Evolutionary conservation across 2,797 vertebrate genomes (phyloP), one percentile per base, ranked within the genome.

Genomic region (Alectoris magna): DNA sequence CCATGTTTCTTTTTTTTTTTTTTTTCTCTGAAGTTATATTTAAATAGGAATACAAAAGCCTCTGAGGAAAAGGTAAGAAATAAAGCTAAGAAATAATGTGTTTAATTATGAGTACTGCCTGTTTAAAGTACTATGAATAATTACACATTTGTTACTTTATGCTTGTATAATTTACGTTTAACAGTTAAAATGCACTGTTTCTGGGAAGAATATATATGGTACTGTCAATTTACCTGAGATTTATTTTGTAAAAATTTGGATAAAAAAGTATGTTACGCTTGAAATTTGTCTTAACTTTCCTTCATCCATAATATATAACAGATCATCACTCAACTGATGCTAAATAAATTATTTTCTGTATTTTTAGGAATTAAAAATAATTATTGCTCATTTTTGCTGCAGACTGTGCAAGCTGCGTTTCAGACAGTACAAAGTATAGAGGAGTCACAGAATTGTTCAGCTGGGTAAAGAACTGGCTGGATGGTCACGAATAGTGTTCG

Each of bases 31-130:
- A 95, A 98, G 98, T 90, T 98, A 98, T 80, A 90, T 58, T 94
- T 95, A 97, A 68, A 98, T 96, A 95, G 93, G 96, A 94, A 90
- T 95, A 91, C 97, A 97, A 95, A 98, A 97, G 91, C 97, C 98
- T 68, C 44, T 94, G 48, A 96, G 84, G 95, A 97, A 97, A 93
- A 98, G 94, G 85, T 96, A 88, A 80, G 94, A 98, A 93, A 96
- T 93, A 2, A 85, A 4, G 89, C 96, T 98, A 97, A 97, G 51
- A 29, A 53, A 53, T 53, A 53, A 16, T 53, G 96, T 97, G 39
- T 94, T 91, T 73, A 58, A 78, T 73, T 92, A 81, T 78, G 29
- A 62, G 88, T 72, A 78, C 31, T 1, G 4, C 53, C 66, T 49
- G 44, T 87, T 95, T 68, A 89, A 92, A 67, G 85, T 74, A 73